phyloP scores from a whole-genome alignment of 2,113 vertebrate genomes.

The Laticauda colubrina region DNA sequence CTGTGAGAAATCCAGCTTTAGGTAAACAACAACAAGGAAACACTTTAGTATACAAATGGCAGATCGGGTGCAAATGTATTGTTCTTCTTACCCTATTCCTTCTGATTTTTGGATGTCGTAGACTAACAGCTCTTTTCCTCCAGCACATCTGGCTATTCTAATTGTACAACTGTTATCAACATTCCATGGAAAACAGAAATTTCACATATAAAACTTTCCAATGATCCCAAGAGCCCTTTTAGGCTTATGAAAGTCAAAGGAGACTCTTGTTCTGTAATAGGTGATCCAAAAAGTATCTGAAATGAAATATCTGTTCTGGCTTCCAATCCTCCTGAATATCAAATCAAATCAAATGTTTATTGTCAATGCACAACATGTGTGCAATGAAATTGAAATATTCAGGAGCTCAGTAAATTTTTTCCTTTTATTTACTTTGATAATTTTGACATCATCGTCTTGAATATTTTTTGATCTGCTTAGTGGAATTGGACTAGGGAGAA shows the following conservation, averaged over 20 bases:
- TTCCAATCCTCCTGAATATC: neutral
- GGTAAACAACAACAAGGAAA: neutral
- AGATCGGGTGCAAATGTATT: neutral
- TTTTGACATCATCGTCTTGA: no score
- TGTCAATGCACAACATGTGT: no score
- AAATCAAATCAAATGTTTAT: no score
- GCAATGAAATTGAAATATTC: no score
- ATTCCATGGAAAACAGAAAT: neutral
- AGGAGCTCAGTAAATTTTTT: no score
- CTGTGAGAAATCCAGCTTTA: neutral
- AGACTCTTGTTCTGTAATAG: neutral
- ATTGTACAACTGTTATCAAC: no score
- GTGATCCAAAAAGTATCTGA: neutral
- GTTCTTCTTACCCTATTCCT: neutral
- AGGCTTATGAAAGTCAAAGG: no score
- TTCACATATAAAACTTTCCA: neutral
- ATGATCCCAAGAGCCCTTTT: neutral
- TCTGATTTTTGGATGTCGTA: neutral
- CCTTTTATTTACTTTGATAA: no score
- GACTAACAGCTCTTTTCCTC: neutral
- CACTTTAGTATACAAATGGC: neutral
- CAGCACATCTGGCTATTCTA: neutral
- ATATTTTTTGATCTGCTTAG: no score
- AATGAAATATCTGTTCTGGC: neutral
- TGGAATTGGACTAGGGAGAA: no score